Evolutionary conservation across 2,113 vertebrate genomes (phyloP).

Genomic region (Suricata suricatta): DNA sequence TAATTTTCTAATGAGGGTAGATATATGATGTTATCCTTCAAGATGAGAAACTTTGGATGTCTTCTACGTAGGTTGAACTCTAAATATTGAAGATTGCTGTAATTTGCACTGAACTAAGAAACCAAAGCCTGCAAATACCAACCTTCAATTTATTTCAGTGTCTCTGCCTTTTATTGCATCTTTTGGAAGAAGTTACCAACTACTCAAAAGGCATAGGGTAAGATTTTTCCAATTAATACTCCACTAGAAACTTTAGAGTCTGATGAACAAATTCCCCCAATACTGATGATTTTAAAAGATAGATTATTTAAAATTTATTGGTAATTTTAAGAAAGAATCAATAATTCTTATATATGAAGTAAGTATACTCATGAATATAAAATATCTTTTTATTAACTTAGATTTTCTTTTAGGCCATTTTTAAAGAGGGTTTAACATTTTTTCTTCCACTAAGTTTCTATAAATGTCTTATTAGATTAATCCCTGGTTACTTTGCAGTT

Average conservation of each 20-base stretch:
- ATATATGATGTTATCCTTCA: conserved; percentile 28
- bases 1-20: neutral
- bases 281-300: neutral
- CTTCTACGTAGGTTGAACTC: conserved; percentile 44
- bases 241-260: neutral
- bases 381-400: neutral
- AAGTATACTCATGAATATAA: neutral
- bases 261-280: neutral
- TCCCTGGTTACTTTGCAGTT: neutral
- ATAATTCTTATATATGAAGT: conserved; percentile 8
- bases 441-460: neutral
- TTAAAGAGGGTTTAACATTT: neutral
- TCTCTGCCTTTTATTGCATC: neutral
- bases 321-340: neutral
- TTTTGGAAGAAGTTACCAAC: neutral
- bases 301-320: neutral
- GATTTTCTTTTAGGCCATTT: neutral
- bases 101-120: neutral
- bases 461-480: neutral
- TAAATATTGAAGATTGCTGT: neutral
- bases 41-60: conserved; percentile 29
- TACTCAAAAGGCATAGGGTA: neutral
- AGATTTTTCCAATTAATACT: neutral
- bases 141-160: neutral
- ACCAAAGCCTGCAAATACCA: neutral